Base-by-base conservation (phyloP, 2,113 vertebrate species). In the Cyphomyrus discorhynchus region DNA sequence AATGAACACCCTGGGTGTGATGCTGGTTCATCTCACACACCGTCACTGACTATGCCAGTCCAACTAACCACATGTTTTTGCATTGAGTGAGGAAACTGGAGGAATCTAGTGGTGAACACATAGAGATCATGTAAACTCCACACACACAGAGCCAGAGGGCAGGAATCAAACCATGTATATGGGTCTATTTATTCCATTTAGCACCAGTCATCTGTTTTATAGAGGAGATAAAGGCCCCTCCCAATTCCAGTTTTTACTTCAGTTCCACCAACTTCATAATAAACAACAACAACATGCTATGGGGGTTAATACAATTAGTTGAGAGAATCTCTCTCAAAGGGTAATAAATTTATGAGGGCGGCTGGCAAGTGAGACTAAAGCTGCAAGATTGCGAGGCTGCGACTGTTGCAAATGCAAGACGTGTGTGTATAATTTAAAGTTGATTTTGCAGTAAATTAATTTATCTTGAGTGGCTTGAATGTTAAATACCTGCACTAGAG, bases 371-470 rank as follows among this genome's bases (percentile, higher is more conserved):
- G 1, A n/a, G 3, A 86, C 90, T 62, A 27, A 88, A 89, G 70
- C 90, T 74, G 45, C 89, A 47, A 24, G 80, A 89, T 93, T 62
- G 91, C 90, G 89, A 89, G 58, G 92, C 91, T 31, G 45, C 86
- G 88, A 89, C 92, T 90, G 88, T 70, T 90, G 92, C 88, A 94
- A 92, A 95, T 91, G 49, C 42, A 93, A 95, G 94, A 95, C 90
- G 92, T 58, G 39, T 92, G 91, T 89, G 89, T 93, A 93, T 92
- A 94, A 95, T 94, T 90, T 90, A 86, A 93, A 93, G 91, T 92
- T 90, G 86, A 84, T 93, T 90, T 91, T 93, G 93, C 92, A 52
- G 83, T 91, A 96, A 95, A 96, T 96, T 96, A 95, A 95, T 96
- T 95, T 96, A 91, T 91, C 91, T 91, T 92, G 90, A 94, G 91